A percentile compares a stretch with the other conserved stretches of the same genome.
These are phyloP conservation scores for Hestina assimilis DNA, from an alignment of 1,140 invertebrate genomes.

Conservation along the genomic window DNA sequence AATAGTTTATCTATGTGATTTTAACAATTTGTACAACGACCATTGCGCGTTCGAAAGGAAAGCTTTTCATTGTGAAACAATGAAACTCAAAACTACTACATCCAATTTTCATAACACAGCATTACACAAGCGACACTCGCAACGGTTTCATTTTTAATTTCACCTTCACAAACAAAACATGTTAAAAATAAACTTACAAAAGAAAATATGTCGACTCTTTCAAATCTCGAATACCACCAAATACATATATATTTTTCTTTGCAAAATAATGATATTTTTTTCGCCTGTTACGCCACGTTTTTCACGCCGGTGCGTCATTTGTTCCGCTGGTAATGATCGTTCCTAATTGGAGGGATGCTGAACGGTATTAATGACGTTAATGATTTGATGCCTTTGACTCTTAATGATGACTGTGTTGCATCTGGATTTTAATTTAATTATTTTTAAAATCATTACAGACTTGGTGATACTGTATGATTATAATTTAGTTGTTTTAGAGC, in stretches of 20 bases:
- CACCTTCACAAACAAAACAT: no score
- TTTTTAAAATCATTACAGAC: not conserved
- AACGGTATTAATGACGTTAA: conserved; percentile 1
- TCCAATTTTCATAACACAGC: no score
- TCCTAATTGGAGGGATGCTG: conserved; percentile 2
- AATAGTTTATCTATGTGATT: no score
- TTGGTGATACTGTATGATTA: no score
- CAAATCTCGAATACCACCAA: not conserved
- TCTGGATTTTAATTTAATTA: not conserved
- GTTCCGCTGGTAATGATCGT: not conserved
- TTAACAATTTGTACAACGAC: no score
- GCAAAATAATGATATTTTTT: conserved; percentile 6
- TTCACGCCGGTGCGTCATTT: conserved; percentile 6
- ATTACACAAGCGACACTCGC: no score
- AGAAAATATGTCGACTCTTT: not conserved
- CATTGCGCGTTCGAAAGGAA: no score
- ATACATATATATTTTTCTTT: no score
- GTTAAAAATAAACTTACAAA: not conserved
- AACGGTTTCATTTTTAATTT: no score
- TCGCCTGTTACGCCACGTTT: not conserved
- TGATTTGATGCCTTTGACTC: conserved; percentile 14
- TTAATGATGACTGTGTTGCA: conserved; percentile 1
- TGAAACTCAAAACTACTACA: no score
- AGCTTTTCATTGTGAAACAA: no score
- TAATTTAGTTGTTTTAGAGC: no score